Conservation (phyloP, 1,140 invertebrate genomes). For the Nebria ingens region DNA sequence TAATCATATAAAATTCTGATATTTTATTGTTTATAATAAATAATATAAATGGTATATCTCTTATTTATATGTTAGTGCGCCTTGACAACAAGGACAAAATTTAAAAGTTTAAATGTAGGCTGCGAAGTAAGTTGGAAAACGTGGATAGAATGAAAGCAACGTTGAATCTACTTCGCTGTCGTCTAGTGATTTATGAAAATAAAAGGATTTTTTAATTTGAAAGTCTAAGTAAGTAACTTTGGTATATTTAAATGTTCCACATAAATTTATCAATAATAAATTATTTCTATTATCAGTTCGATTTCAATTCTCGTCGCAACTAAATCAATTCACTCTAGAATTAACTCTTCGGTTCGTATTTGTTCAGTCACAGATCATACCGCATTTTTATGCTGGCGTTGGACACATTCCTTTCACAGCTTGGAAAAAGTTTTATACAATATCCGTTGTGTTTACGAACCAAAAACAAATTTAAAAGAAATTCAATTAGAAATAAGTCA, state of each 20-base stretch:
- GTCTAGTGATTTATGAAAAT: slow-evolving; percentile 7
- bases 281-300: slow-evolving; percentile 4
- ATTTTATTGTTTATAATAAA: no score
- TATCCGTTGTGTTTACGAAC: not conserved
- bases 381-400: no score
- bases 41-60: no score
- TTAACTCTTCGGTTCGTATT: no score
- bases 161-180: not conserved
- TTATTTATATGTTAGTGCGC: no score
- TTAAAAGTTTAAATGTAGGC: slow-evolving; percentile 2
- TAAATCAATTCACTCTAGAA: no score
- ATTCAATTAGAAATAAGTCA: not conserved
- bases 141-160: not conserved
- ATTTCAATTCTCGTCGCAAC: no score
- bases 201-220: slow-evolving; percentile 8
- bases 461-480: slow-evolving; percentile 8
- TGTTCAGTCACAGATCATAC: no score
- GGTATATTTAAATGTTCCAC: slow-evolving; percentile 7
- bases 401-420: not conserved
- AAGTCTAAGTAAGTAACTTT: not conserved
- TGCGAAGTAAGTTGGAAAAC: not conserved
- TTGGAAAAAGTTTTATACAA: not conserved
- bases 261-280: slow-evolving; percentile 8
- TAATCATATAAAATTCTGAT: no score
- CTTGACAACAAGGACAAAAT: not conserved